Evolutionary conservation across 2,113 vertebrate species (phyloP).

Genomic region (Urocitellus parryii): DNA sequence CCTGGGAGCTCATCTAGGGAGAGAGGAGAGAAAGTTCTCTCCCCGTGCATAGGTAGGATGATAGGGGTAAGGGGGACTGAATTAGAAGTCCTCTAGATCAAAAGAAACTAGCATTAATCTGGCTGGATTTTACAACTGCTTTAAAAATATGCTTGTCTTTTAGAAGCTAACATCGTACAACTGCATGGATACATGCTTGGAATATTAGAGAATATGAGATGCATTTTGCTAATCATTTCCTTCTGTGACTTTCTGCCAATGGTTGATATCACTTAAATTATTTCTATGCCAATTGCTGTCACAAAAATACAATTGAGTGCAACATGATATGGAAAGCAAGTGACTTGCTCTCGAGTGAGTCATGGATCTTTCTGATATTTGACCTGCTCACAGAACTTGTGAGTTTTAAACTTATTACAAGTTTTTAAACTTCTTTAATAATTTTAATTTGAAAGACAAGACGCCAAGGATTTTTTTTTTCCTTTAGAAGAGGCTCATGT

Average conservation of each 20-base stretch:
- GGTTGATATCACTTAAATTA: slow-evolving; percentile 2
- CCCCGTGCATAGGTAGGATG: too few relatives aligned
- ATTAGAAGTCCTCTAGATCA: neutral
- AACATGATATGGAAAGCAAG: neutral
- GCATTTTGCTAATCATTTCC: neutral
- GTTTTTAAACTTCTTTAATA: neutral
- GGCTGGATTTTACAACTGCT: neutral
- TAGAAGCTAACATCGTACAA: neutral
- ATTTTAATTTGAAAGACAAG: neutral
- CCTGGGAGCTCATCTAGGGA: too few relatives aligned
- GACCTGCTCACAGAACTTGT: neutral
- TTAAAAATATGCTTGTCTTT: neutral
- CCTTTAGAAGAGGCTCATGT: neutral
- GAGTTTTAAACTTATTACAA: neutral
- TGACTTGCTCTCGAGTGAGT: neutral
- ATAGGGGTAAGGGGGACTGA: too few relatives aligned
- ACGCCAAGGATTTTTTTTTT: neutral
- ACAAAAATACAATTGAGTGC: neutral
- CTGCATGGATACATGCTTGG: neutral
- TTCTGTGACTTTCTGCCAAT: neutral
- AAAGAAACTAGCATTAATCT: neutral
- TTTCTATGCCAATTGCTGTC: neutral
- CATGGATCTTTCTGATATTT: neutral
- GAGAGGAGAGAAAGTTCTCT: neutral
- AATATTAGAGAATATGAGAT: neutral